A percentile compares a stretch with the other conserved stretches of the same genome.
Conservation (phyloP, 2,888 invertebrate species). For the Scaptomyza caliginosa region DNA sequence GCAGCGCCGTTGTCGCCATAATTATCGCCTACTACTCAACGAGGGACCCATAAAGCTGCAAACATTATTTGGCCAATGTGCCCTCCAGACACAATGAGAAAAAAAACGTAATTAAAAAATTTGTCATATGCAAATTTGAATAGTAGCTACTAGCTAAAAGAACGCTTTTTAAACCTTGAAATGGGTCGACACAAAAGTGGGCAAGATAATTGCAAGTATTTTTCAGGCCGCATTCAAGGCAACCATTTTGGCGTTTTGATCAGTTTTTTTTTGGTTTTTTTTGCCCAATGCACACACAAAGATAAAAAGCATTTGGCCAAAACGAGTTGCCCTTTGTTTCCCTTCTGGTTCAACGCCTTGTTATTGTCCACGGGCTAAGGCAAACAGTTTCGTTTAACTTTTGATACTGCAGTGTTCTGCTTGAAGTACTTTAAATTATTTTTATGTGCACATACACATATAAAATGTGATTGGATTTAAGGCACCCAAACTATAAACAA, state of each 20-base stretch:
- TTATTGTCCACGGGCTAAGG: constrained; percentile 32
- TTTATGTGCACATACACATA: constrained; percentile 56
- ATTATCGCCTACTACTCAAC: constrained; percentile 16
- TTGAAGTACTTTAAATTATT: constrained; percentile 58
- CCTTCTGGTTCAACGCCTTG: constrained; percentile 13
- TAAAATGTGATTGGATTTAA: constrained; percentile 52
- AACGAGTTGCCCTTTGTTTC: constrained; percentile 29
- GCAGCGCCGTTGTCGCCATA: constrained; percentile 25
- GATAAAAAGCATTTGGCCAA: constrained; percentile 7
- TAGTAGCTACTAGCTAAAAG: background rate
- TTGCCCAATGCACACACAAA: background rate
- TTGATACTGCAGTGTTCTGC: constrained; percentile 32
- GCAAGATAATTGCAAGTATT: constrained; percentile 24
- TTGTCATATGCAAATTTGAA: constrained; percentile 66
- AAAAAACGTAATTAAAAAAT: constrained; percentile 65
- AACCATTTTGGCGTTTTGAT: background rate
- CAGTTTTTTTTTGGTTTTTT: background rate
- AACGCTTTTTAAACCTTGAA: constrained; percentile 10
- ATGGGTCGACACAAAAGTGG: background rate
- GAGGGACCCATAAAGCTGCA: constrained; percentile 14
- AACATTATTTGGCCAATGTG: constrained; percentile 20
- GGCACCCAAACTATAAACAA: constrained; percentile 39
- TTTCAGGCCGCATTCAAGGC: constrained; percentile 1
- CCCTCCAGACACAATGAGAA: background rate
- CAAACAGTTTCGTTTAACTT: constrained; percentile 43